Percentiles rank a stretch among this genome's conserved stretches.
Conservation (phyloP, 1,140 invertebrate genomes). For the Philopotamus ludificatus region DNA sequence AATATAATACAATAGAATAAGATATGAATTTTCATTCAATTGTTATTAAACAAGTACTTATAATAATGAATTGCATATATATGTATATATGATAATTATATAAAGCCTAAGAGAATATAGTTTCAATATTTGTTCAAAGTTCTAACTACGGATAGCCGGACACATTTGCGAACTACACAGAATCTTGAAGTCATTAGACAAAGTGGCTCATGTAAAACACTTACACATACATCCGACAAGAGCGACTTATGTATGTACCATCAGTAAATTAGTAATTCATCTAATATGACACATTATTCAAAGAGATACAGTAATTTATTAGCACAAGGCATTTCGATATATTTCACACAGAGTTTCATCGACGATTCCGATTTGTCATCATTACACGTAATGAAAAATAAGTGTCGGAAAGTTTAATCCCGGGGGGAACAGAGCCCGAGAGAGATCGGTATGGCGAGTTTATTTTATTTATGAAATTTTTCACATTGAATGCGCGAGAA, state of each 20-base stretch:
- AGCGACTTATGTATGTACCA: too few species aligned
- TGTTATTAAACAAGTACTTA: too few species aligned
- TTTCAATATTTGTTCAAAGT: constrained; percentile 24
- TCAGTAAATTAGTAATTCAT: too few species aligned
- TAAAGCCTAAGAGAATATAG: constrained; percentile 9
- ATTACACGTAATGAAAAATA: constrained; percentile 23
- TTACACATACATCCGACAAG: too few species aligned
- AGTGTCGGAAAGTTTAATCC: constrained; percentile 20
- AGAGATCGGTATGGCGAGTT: constrained; percentile 14
- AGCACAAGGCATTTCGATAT: too few species aligned
- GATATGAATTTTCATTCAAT: constrained; percentile 1
- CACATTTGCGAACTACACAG: constrained; percentile 10
- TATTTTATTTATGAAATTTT: constrained; percentile 33
- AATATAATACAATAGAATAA: too few species aligned
- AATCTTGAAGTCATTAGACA: constrained; percentile 34
- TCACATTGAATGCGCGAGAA: constrained; percentile 15
- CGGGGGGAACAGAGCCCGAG: constrained; percentile 13
- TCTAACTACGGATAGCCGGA: not conserved
- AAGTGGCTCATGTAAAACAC: constrained; percentile 33
- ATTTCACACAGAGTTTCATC: too few species aligned
- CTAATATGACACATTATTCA: too few species aligned
- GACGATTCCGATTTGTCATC: constrained; percentile 9
- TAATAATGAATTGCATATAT: too few species aligned
- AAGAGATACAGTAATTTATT: too few species aligned
- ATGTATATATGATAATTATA: constrained; percentile 11